Evolutionary conservation across 2,888 invertebrate genomes (phyloP).

Genomic region (Himalopsyche tibetana): DNA sequence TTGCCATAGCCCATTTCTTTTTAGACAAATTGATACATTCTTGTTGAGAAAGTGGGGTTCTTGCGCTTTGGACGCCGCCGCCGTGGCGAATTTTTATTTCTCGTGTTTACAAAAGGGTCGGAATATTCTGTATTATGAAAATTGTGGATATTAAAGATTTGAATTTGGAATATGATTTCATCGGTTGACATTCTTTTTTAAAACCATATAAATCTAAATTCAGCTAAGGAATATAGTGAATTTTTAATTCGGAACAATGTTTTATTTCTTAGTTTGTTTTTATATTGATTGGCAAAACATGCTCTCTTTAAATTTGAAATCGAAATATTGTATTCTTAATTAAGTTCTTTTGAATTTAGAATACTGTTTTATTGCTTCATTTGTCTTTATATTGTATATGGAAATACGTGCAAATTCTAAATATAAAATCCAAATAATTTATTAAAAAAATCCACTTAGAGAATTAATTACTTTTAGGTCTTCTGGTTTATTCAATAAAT

Average conservation of each 20-base stretch:
- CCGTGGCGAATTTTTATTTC: conserved; percentile 22
- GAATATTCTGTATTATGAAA: not conserved
- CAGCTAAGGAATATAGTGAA: too few relatives aligned
- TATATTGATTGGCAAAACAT: not conserved
- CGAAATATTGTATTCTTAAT: too few relatives aligned
- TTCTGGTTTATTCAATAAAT: too few relatives aligned
- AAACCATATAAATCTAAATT: too few relatives aligned
- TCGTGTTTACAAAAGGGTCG: conserved; percentile 38
- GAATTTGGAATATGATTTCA: not conserved
- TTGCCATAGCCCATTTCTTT: not conserved
- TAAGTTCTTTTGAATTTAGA: too few relatives aligned
- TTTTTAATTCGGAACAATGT: not conserved
- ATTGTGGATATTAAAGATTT: not conserved
- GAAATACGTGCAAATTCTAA: too few relatives aligned
- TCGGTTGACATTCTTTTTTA: not conserved
- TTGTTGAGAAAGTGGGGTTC: conserved; percentile 27
- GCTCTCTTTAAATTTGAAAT: too few relatives aligned
- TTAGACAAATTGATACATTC: conserved; percentile 37
- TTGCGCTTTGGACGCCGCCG: conserved; percentile 20
- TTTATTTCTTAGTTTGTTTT: not conserved
- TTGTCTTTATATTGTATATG: too few relatives aligned
- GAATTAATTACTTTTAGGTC: too few relatives aligned
- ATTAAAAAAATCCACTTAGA: too few relatives aligned
- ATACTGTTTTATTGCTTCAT: too few relatives aligned
- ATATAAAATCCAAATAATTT: too few relatives aligned